Base-by-base conservation (phyloP, 2,113 vertebrate genomes). In the Paraplagusia blochii region DNA sequence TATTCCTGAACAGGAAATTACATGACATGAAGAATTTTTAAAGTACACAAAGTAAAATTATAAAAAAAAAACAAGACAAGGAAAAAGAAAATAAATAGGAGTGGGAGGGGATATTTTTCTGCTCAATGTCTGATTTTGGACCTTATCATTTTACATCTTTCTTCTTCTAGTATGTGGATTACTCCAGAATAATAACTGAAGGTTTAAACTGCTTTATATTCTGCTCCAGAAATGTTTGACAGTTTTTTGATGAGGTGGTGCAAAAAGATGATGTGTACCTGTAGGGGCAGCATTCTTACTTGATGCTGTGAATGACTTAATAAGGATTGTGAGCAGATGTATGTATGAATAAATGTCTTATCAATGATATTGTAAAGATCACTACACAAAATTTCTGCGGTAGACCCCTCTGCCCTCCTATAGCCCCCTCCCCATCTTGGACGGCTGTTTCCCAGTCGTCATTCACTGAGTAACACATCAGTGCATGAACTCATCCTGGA, bases 1-100 rank as follows among this genome's bases (percentile, higher is more conserved):
- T 96, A 94, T 96, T 94, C 92, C 92, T 93, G 93, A 95, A 95
- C 93, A 94, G 93, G 92, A 93, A 94, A 92, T 91, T 84, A 90
- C 93, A 94, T 91, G 93, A 83, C 91, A 87, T 79, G 80, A 89
- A 91, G 89, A 91, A 89, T 95, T 94, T 93, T 93, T 93, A 57
- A 59, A 35, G 16, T 74, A 75, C 66, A 92, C 80, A 91, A 90
- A 88, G 90, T 90, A 92, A 66, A 77, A 73, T 72, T 45, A 60
- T 69, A 73, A 61, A 46, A n/a, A 34, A 63, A 88, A 87, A 84
- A 76, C 88, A 87, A 83, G 73, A 53, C 69, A 53, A 62, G 53
- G 74, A 72, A 85, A 85, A 48, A 91, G 87, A 86, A 80, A 29
- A 29, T 29, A 6, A 29, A 6, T 29, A 2, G 6, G 22, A 29